Evolutionary conservation across 2,888 invertebrate genomes (phyloP).

Genomic region (Andrena trimmerana): DNA sequence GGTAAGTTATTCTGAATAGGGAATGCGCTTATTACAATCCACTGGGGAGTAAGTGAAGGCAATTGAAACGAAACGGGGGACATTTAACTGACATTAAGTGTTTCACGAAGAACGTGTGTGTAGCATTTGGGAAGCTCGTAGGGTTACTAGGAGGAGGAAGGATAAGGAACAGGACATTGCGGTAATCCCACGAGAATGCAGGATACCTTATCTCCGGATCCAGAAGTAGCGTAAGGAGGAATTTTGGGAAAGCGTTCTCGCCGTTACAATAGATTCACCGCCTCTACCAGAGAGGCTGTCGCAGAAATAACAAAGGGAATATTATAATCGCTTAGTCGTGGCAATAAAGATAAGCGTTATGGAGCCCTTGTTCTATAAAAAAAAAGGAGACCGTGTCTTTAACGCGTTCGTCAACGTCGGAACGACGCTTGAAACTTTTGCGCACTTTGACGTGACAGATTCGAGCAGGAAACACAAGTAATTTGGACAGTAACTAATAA

Average conservation of each 20-base stretch:
- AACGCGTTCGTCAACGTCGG: neutral
- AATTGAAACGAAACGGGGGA: slow-evolving; percentile 21
- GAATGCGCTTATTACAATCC: slow-evolving; percentile 7
- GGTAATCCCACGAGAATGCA: slow-evolving; percentile 38
- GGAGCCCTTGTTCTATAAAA: neutral
- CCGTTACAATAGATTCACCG: slow-evolving; percentile 28
- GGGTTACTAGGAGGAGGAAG: slow-evolving; percentile 13
- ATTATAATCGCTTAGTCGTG: slow-evolving; percentile 21
- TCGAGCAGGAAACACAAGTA: no score
- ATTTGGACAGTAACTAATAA: no score
- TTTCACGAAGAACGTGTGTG: neutral
- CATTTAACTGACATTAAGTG: slow-evolving; percentile 13
- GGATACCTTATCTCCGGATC: slow-evolving; percentile 40
- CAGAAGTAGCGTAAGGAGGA: slow-evolving; percentile 23
- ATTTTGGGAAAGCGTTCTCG: slow-evolving; percentile 30
- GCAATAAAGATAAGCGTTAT: slow-evolving; percentile 18
- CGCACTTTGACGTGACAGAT: no score
- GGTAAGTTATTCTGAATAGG: neutral
- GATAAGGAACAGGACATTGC: slow-evolving; percentile 31
- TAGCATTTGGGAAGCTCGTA: neutral
- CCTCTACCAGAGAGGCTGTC: neutral
- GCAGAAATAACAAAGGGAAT: slow-evolving; percentile 25
- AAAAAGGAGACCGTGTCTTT: neutral
- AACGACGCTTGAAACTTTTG: neutral
- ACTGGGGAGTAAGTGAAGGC: neutral